Conservation (phyloP, 2,888 invertebrate species). For the Drosophila setosimentum region DNA sequence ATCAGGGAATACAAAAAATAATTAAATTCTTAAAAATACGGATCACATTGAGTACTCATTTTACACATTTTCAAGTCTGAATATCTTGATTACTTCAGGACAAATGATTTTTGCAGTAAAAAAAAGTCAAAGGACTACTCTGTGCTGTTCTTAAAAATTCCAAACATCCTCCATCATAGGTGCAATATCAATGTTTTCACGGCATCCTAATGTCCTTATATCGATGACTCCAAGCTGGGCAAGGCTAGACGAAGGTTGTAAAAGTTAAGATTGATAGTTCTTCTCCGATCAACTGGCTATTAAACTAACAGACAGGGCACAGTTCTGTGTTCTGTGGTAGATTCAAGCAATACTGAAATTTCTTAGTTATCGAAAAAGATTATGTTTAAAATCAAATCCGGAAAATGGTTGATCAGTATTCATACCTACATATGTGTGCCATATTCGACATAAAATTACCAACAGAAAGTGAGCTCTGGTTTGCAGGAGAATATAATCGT, state of each 20-base stretch:
- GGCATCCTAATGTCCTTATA: not conserved
- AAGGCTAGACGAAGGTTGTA: not conserved
- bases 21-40: not conserved
- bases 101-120: not conserved
- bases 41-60: not conserved
- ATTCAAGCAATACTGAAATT: not conserved
- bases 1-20: not conserved
- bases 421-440: not conserved
- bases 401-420: not conserved
- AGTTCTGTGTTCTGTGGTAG: not conserved
- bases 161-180: not conserved
- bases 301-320: not conserved
- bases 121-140: not conserved
- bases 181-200: not conserved
- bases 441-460: not conserved
- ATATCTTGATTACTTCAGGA: not conserved
- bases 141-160: not conserved
- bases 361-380: not conserved
- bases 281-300: not conserved
- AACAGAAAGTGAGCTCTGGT: not conserved
- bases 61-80: not conserved
- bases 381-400: not conserved
- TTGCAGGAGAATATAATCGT: not conserved
- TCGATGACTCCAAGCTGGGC: not conserved
- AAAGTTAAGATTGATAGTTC: not conserved